Evolutionary conservation across 53 echinoderm and acorn worm species (phyloP).

Genomic region (Pentamera pediparva): DNA sequence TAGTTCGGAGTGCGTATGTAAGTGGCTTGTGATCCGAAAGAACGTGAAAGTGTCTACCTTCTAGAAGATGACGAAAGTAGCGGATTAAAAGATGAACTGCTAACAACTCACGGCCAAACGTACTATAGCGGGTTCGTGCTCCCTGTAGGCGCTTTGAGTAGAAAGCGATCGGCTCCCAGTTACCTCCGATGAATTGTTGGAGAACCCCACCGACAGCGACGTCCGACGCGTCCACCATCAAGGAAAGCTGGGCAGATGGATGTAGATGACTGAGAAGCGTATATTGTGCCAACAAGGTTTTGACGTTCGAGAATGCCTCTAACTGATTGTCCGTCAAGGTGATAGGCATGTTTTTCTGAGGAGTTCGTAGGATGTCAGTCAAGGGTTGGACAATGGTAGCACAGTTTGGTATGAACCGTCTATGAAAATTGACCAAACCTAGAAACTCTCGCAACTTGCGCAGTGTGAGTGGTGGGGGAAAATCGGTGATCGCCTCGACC

Average conservation of each 20-base stretch:
- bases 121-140: neutral
- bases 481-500: conserved; percentile 22
- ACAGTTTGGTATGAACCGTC: conserved; percentile 32
- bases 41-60: conserved; percentile 36
- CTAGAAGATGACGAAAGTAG: conserved; percentile 35
- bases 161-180: neutral
- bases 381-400: conserved; percentile 21
- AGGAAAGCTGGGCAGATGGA: neutral
- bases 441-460: conserved; percentile 18
- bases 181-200: conserved; percentile 22
- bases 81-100: conserved; percentile 37
- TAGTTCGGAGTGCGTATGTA: conserved; percentile 11
- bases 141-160: conserved; percentile 27
- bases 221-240: conserved; percentile 36
- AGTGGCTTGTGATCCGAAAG: conserved; percentile 37
- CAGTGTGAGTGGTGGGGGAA: neutral
- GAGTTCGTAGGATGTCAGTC: conserved; percentile 21
- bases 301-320: conserved; percentile 9
- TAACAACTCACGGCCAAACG: conserved; percentile 41
- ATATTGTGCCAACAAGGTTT: conserved; percentile 2
- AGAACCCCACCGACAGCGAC: conserved; percentile 38
- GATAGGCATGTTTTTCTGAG: neutral
- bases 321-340: neutral
- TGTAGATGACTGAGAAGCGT: conserved; percentile 15
- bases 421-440: conserved; percentile 13